Base-by-base conservation (phyloP, 2,888 invertebrate genomes). In the Corbicula japonica region DNA sequence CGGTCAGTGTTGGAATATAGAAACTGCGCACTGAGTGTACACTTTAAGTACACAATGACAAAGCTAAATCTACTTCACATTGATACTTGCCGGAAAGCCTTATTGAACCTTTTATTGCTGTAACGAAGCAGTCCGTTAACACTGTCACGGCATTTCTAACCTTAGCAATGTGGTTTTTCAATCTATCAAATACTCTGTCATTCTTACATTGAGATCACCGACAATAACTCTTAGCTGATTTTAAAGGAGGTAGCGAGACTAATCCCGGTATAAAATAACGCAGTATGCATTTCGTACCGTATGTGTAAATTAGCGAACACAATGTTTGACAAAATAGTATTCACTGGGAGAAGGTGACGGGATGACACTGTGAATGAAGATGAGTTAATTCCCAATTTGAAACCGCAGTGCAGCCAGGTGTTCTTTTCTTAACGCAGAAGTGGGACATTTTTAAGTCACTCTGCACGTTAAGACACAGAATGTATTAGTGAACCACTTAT, bases 381-480 rank as follows among this genome's bases (percentile, higher is more conserved):
- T 69, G 63, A 75, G 76, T 75, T 81, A 68, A 75, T 81, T 71
- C 81, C 72, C 63, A 56, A 72, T 72, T 61, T 76, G 75, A 68
- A 66, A 75, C 75, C 46, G 62, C 56, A 26, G 44, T 75, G 58
- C 35, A 62, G n/a, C 80, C 80, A 80, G 80, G 79, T 79, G 79
- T 79, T 74, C 76, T n/a, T n/a, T n/a, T n/a, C n/a, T n/a, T n/a
- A n/a, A n/a, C n/a, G n/a, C n/a, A n/a, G n/a, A n/a, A n/a, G n/a
- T n/a, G n/a, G n/a, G n/a, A n/a, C n/a, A n/a, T n/a, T n/a, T n/a
- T n/a, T n/a, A n/a, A n/a, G n/a, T n/a, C n/a, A n/a, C n/a, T n/a
- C n/a, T n/a, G n/a, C n/a, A n/a, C n/a, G n/a, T n/a, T n/a, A n/a
- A n/a, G n/a, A n/a, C n/a, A n/a, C n/a, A n/a, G n/a, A n/a, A n/a